Percentiles rank a stretch among this genome's conserved stretches.
These are phyloP conservation scores for Azemiops feae DNA, from an alignment of 2,113 vertebrate species.

Conservation along the genomic window DNA sequence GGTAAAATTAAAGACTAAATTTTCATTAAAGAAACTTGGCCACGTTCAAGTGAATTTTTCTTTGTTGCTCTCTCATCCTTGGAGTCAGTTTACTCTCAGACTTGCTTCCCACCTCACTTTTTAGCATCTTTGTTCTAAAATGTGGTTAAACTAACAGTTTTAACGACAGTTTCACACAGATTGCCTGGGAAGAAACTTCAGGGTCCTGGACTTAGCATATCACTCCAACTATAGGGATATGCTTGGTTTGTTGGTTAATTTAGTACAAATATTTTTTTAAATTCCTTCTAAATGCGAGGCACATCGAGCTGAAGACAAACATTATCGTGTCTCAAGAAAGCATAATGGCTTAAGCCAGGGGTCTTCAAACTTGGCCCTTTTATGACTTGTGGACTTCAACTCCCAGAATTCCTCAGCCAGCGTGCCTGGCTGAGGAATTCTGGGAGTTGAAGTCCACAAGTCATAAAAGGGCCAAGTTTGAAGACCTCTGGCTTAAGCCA, in stretches of 20 bases:
- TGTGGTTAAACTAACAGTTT: background rate
- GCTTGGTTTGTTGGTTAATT: background rate
- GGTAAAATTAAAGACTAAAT: background rate
- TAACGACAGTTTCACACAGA: background rate
- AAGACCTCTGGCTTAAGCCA: background rate
- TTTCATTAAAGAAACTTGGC: background rate
- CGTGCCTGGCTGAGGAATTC: no score
- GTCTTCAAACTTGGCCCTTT: no score
- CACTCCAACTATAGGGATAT: background rate
- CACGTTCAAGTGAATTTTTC: background rate
- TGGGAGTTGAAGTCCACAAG: no score
- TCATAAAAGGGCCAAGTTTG: no score
- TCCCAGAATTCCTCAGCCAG: no score
- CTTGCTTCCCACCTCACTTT: background rate
- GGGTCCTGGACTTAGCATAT: background rate
- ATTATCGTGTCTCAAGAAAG: background rate
- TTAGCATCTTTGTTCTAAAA: background rate
- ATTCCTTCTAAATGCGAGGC: background rate
- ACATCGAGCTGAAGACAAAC: background rate
- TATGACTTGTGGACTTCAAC: no score
- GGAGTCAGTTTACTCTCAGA: background rate
- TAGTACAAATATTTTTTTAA: background rate
- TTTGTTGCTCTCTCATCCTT: background rate
- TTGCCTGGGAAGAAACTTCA: background rate
- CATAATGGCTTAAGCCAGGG: background rate